These are phyloP conservation scores for Ophion ellenae DNA, from an alignment of 2,888 invertebrate species.

Conservation along the genomic window DNA sequence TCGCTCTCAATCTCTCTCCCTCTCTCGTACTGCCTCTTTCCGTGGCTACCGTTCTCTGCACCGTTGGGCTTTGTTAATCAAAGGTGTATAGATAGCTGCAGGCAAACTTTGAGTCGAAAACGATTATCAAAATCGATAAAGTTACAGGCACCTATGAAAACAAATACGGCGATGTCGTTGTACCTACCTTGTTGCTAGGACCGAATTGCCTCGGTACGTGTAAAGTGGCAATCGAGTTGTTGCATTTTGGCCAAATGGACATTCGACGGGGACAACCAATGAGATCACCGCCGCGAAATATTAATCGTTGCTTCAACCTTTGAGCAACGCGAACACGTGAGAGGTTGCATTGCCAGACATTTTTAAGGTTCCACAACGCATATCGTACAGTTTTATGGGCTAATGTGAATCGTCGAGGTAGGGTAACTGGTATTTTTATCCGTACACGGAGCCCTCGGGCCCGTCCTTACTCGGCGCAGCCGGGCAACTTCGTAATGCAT, in stretches of 20 bases:
- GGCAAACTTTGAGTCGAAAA: slow-evolving; percentile 23
- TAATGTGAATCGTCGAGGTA: not conserved
- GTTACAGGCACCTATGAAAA: not conserved
- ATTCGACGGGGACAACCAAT: not conserved
- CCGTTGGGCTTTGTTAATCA: slow-evolving; percentile 38
- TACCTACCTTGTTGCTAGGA: not conserved
- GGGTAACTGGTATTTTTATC: slow-evolving; percentile 36
- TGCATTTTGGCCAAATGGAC: slow-evolving; percentile 5
- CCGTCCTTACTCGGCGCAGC: slow-evolving; percentile 39
- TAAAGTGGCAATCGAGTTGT: slow-evolving; percentile 19
- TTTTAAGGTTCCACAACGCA: not conserved
- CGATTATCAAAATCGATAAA: slow-evolving; percentile 30
- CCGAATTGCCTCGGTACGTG: not conserved
- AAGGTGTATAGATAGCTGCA: slow-evolving; percentile 9
- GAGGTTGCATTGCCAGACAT: not conserved
- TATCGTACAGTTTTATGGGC: slow-evolving; percentile 6
- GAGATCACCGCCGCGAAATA: slow-evolving; percentile 2
- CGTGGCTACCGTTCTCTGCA: slow-evolving; percentile 24
- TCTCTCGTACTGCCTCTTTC: not conserved
- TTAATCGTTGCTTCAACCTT: slow-evolving; percentile 26
- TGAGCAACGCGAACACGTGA: not conserved
- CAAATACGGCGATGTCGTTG: not conserved
- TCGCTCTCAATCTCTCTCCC: not conserved
- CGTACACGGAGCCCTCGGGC: slow-evolving; percentile 6
- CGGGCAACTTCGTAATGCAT: slow-evolving; percentile 80